Evolutionary conservation across 2,888 invertebrate genomes (phyloP).

Genomic region (Eupithecia exiguata): DNA sequence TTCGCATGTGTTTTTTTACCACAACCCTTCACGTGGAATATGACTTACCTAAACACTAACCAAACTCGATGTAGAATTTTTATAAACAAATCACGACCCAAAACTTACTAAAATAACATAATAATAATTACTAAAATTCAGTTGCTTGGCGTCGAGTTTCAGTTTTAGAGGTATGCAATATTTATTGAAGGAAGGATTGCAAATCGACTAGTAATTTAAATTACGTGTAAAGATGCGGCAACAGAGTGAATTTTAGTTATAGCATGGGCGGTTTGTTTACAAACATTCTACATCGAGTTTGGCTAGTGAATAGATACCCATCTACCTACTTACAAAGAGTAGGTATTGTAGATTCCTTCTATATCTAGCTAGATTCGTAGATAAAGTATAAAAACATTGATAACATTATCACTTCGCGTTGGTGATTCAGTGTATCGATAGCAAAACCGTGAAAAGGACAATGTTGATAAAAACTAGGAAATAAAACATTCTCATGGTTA

Average conservation of each 20-base stretch:
- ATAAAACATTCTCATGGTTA: conserved; percentile 5
- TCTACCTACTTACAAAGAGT: not conserved
- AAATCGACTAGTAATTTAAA: no score
- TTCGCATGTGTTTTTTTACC: not conserved
- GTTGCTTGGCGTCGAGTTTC: no score
- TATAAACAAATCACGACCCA: no score
- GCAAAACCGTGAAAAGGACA: conserved; percentile 13
- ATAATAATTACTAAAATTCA: no score
- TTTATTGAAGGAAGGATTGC: no score
- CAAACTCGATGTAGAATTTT: no score
- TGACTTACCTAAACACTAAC: not conserved
- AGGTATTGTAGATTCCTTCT: not conserved
- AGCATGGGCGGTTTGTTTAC: no score
- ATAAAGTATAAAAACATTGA: conserved; percentile 23
- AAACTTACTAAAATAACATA: no score
- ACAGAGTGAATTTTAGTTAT: no score
- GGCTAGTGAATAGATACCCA: not conserved
- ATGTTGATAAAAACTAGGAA: conserved; percentile 11
- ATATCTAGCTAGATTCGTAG: conserved; percentile 4
- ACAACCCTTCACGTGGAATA: not conserved
- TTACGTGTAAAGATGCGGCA: no score
- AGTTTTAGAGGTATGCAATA: no score
- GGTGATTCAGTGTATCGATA: conserved; percentile 27
- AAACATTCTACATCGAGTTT: no score
- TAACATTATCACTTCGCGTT: conserved; percentile 25